phyloP scores from a whole-genome alignment of 2,888 invertebrate species.

The Blomia tropicalis region DNA sequence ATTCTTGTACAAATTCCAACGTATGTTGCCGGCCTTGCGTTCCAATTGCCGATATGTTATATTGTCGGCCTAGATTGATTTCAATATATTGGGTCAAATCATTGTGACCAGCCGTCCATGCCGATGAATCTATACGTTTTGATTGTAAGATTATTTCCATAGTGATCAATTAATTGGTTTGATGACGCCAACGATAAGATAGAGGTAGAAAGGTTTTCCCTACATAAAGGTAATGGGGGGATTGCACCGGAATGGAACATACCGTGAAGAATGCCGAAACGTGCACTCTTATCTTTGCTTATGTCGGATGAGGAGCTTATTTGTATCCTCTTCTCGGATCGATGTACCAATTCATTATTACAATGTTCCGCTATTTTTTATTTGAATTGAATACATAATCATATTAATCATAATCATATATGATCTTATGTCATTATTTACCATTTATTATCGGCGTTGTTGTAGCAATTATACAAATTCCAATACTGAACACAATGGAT shows the following conservation, averaged over 20 bases:
- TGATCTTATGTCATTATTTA: no score
- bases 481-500: no score
- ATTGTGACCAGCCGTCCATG: conserved; percentile 76
- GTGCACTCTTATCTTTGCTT: conserved; percentile 18
- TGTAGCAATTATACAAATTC: no score
- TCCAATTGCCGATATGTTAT: conserved; percentile 71
- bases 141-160: no score
- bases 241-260: background rate
- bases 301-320: conserved; percentile 18
- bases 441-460: background rate
- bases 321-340: background rate
- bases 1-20: conserved; percentile 81
- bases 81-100: conserved; percentile 83
- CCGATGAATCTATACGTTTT: conserved; percentile 56
- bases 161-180: background rate
- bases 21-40: conserved; percentile 79
- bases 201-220: background rate
- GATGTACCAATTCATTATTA: conserved; percentile 14
- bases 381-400: background rate
- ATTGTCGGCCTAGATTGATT: conserved; percentile 68
- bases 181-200: background rate
- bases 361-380: background rate
- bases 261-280: conserved; percentile 23
- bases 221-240: background rate
- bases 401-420: background rate